Evolutionary conservation across 2,888 invertebrate genomes (phyloP).

Genomic region (Patella caerulea): DNA sequence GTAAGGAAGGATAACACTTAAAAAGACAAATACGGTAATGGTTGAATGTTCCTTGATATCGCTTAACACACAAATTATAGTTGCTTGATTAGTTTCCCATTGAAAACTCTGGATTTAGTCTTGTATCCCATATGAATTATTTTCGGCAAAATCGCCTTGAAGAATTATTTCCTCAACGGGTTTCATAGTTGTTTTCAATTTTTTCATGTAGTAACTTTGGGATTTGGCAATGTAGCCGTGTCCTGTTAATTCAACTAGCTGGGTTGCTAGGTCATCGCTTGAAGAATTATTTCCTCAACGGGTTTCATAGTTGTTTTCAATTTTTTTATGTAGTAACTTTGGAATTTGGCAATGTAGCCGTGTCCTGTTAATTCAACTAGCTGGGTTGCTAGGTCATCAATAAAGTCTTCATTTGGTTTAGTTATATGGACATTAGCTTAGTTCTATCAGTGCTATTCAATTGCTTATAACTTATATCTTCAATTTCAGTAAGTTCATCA

Average conservation of each 20-base stretch:
- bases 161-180: background rate
- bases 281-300: background rate
- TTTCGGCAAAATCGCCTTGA: conserved; percentile 15
- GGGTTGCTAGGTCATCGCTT: too few species aligned
- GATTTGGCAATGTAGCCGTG: conserved; percentile 16
- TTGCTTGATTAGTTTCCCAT: conserved; percentile 4
- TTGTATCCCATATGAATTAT: conserved; percentile 11
- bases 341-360: conserved; percentile 14
- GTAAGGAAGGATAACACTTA: background rate
- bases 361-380: conserved; percentile 8
- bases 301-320: too few species aligned
- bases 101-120: conserved; percentile 21
- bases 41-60: conserved; percentile 13
- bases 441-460: conserved; percentile 15
- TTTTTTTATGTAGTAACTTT: background rate
- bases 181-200: too few species aligned
- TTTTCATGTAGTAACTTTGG: conserved; percentile 8
- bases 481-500: conserved; percentile 19
- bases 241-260: conserved; percentile 2
- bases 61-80: conserved; percentile 12
- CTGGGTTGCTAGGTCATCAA: background rate
- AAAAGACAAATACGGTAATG: conserved; percentile 12
- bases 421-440: too few species aligned
- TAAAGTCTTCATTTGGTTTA: background rate
- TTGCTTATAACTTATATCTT: conserved; percentile 12